These are phyloP conservation scores for Nephrotoma flavescens DNA, from an alignment of 2,888 invertebrate species.

Conservation along the genomic window DNA sequence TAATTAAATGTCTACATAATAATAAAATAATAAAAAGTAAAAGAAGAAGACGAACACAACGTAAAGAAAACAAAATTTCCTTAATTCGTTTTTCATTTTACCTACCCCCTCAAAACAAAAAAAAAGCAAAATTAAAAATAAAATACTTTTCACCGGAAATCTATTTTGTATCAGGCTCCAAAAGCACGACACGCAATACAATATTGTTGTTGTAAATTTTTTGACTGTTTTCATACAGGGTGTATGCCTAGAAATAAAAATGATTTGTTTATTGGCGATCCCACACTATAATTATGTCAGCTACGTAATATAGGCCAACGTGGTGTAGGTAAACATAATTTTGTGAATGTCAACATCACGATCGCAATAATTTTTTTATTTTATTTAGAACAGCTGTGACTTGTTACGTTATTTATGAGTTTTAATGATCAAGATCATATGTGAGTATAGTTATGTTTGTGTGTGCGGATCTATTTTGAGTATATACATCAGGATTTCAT, in stretches of 20 bases:
- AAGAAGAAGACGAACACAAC: not conserved
- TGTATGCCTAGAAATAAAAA: not conserved
- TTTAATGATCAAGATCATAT: not conserved
- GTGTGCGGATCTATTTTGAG: not conserved
- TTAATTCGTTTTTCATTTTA: not conserved
- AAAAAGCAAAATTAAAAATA: not conserved
- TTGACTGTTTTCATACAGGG: not conserved
- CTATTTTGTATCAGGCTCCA: constrained; percentile 8
- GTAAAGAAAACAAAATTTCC: not conserved
- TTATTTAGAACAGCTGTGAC: not conserved
- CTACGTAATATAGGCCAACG: not conserved
- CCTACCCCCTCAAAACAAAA: not conserved
- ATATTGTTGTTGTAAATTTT: not conserved
- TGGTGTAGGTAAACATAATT: not conserved
- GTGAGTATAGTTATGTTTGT: not conserved
- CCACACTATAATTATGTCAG: not conserved
- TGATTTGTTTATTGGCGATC: not conserved
- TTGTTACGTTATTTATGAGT: not conserved
- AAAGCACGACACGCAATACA: constrained; percentile 8
- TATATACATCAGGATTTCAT: not conserved
- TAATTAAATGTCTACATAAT: not conserved
- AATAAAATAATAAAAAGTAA: not conserved
- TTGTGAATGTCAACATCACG: not conserved
- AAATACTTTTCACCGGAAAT: constrained; percentile 5
- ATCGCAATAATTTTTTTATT: not conserved